Percentiles rank a stretch among this genome's conserved stretches.
These are phyloP conservation scores for Caenorhabditis sinica DNA, from an alignment of 2,888 invertebrate species.

Conservation along the genomic window DNA sequence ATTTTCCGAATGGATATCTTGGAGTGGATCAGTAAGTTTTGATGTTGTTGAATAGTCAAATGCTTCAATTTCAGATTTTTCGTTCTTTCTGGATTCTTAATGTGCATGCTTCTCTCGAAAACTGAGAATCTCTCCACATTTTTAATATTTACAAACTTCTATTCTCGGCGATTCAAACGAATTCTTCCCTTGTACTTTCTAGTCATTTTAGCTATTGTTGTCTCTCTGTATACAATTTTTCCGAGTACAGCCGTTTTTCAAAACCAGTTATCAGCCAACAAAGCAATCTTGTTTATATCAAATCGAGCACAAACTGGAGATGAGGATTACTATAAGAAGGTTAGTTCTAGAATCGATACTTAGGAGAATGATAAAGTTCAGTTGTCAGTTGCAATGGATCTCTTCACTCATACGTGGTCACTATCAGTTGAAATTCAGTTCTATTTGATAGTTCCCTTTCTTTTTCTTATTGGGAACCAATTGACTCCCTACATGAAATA, in stretches of 20 bases:
- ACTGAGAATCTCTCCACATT: not conserved
- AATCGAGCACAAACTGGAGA: constrained; percentile 34
- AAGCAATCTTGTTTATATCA: constrained; percentile 39
- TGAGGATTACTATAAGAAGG: constrained; percentile 47
- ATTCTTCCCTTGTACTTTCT: constrained; percentile 53
- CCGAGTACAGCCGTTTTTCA: not conserved
- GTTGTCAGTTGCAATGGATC: not conserved
- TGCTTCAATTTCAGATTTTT: constrained; percentile 43
- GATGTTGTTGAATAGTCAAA: no score
- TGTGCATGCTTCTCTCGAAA: constrained; percentile 53
- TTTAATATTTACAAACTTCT: constrained; percentile 20
- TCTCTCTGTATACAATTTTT: constrained; percentile 36
- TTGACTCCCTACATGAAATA: not conserved
- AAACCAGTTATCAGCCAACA: constrained; percentile 31
- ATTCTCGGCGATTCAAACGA: constrained; percentile 41
- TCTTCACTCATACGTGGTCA: constrained; percentile 70
- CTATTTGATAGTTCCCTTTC: constrained; percentile 66
- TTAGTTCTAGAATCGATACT: not conserved
- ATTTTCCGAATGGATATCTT: constrained; percentile 66
- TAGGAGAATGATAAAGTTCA: not conserved
- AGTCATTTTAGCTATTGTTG: constrained; percentile 11
- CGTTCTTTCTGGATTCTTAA: constrained; percentile 48
- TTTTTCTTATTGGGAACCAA: constrained; percentile 48
- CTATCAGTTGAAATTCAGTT: constrained; percentile 72
- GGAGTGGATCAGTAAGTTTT: constrained; percentile 67